phyloP scores from a whole-genome alignment of 2,113 vertebrate genomes.

The Galemys pyrenaicus region DNA sequence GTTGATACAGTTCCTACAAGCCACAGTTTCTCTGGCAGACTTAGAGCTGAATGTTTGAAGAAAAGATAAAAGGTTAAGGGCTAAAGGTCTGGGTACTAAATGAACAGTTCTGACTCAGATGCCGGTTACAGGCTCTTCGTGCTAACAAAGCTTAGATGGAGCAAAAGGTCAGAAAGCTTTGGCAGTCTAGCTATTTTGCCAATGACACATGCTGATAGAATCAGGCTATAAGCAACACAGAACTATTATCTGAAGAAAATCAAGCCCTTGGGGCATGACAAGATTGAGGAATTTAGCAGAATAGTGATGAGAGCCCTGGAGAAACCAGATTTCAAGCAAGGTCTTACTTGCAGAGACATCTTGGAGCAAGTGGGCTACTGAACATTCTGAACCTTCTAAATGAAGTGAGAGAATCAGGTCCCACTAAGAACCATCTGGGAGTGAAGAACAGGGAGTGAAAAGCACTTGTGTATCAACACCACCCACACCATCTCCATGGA shows the following conservation, averaged over 20 bases:
- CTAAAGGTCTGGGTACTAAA: conserved; percentile 6
- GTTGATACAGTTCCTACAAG: background rate
- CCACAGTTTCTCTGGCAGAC: background rate
- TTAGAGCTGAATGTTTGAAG: background rate
- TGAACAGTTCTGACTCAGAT: conserved; percentile 43
- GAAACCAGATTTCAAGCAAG: background rate
- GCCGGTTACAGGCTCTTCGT: conserved; percentile 39
- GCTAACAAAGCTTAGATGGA: conserved; percentile 54
- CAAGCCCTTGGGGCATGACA: conserved; percentile 7
- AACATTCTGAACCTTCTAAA: conserved; percentile 26
- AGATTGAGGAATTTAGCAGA: conserved; percentile 6
- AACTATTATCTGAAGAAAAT: conserved; percentile 72
- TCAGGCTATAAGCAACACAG: conserved; percentile 60
- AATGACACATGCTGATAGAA: conserved; percentile 69
- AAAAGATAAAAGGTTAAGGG: background rate
- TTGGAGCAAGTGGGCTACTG: accelerated
- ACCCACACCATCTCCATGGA: conserved; percentile 66
- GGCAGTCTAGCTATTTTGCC: conserved; percentile 52
- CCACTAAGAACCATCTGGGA: conserved; percentile 36
- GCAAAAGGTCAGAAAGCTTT: conserved; percentile 62
- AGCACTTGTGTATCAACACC: conserved; percentile 61
- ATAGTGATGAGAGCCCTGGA: background rate
- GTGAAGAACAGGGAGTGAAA: conserved; percentile 61
- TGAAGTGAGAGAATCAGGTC: conserved; percentile 60
- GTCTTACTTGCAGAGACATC: background rate